A percentile compares a stretch with the other conserved stretches of the same genome.
These are phyloP conservation scores for Drosophila parabipectinata DNA, from an alignment of 1,140 invertebrate genomes.

Conservation along the genomic window DNA sequence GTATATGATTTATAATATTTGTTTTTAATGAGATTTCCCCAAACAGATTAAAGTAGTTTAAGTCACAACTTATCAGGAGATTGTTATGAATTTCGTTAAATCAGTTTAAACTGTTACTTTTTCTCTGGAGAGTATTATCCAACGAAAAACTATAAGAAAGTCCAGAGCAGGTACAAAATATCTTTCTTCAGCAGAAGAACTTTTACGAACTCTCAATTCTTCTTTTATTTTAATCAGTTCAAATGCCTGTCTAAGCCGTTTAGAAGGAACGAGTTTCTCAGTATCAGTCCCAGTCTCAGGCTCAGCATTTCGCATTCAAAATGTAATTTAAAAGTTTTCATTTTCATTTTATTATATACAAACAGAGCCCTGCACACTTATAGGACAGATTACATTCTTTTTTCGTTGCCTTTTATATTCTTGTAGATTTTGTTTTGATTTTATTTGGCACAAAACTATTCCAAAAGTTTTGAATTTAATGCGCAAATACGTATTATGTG, in stretches of 20 bases:
- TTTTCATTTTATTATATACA: slow-evolving; percentile 59
- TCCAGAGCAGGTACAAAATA: slow-evolving; percentile 17
- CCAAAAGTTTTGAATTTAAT: slow-evolving; percentile 79
- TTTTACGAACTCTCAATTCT: slow-evolving; percentile 12
- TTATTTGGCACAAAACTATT: slow-evolving; percentile 73
- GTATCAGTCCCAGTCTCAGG: slow-evolving; percentile 1
- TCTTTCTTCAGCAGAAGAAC: slow-evolving; percentile 12
- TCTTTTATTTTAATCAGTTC: slow-evolving; percentile 38
- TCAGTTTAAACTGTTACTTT: slow-evolving; percentile 6
- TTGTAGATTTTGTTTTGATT: slow-evolving; percentile 57
- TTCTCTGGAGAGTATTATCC: neutral
- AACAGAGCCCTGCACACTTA: slow-evolving; percentile 13
- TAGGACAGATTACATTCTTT: slow-evolving; percentile 18
- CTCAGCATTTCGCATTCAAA: slow-evolving; percentile 38
- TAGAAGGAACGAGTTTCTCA: slow-evolving; percentile 19
- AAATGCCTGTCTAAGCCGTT: slow-evolving; percentile 46
- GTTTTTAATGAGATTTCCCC: neutral
- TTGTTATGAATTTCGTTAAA: neutral
- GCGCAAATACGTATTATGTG: slow-evolving; percentile 77
- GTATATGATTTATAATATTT: neutral
- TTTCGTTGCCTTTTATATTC: slow-evolving; percentile 36
- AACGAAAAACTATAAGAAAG: slow-evolving; percentile 17
- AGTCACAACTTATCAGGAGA: neutral
- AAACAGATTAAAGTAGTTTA: neutral
- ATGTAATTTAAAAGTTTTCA: slow-evolving; percentile 78